These are phyloP conservation scores for Scomber colias DNA, from an alignment of 2,113 vertebrate species.

Conservation along the genomic window DNA sequence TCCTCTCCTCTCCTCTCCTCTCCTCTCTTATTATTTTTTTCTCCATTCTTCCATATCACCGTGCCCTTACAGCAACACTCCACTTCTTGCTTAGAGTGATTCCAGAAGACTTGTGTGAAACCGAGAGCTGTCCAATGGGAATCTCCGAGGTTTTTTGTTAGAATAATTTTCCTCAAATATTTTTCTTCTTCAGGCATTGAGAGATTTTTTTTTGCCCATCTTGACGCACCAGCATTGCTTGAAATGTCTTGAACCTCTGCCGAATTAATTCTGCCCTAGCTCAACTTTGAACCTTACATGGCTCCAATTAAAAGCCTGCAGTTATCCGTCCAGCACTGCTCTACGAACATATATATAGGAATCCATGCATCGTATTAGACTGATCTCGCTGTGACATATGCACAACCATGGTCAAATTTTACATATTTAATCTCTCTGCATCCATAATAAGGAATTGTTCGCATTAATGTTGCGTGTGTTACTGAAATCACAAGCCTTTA, in stretches of 20 bases:
- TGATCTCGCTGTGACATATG: constrained; percentile 32
- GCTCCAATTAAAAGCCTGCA: constrained; percentile 67
- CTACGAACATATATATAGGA: constrained; percentile 39
- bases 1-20: not conserved
- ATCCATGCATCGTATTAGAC: constrained; percentile 15
- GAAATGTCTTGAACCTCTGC: constrained; percentile 69
- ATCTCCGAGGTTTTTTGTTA: constrained; percentile 72
- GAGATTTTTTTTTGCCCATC: constrained; percentile 43
- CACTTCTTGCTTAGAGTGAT: constrained; percentile 66
- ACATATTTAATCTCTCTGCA: constrained; percentile 35
- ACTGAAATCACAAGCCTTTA: constrained; percentile 29
- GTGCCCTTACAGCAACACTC: constrained; percentile 67
- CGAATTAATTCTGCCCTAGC: constrained; percentile 55
- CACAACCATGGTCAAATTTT: constrained; percentile 14
- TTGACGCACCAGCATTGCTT: constrained; percentile 58
- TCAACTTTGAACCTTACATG: constrained; percentile 65
- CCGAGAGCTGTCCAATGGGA: constrained; percentile 69
- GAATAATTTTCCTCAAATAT: constrained; percentile 80
- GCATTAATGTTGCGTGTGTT: constrained; percentile 22
- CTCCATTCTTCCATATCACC: constrained; percentile 35
- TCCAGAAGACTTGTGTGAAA: constrained; percentile 65
- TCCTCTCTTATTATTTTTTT: constrained; percentile 19
- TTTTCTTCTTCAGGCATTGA: constrained; percentile 68
- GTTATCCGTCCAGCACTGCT: constrained; percentile 18
- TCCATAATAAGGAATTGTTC: constrained; percentile 5